Percentiles rank a stretch among this genome's conserved stretches.
Evolutionary conservation across 2,113 vertebrate species (phyloP).

Genomic region (Halichoerus grypus): DNA sequence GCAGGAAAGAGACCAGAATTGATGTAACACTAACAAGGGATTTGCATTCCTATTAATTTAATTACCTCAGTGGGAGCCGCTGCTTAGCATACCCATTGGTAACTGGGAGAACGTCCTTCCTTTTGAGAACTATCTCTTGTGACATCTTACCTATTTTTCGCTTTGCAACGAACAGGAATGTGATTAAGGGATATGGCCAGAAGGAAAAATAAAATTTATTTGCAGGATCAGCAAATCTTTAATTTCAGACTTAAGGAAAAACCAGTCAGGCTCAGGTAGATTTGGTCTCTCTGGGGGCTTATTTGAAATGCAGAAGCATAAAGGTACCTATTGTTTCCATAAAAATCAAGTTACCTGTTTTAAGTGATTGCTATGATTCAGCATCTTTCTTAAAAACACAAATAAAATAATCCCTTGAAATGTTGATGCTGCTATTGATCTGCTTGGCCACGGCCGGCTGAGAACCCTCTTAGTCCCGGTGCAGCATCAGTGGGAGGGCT

Average conservation of each 20-base stretch:
- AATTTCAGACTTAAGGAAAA: not conserved
- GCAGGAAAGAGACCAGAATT: not conserved
- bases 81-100: not conserved
- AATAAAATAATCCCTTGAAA: not conserved
- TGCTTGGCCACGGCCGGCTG: not conserved
- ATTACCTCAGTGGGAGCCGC: not conserved
- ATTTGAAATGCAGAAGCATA: not conserved
- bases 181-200: not conserved
- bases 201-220: not conserved
- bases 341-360: not conserved
- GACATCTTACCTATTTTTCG: slow-evolving; percentile 1
- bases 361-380: not conserved
- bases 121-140: not conserved
- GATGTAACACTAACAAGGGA: not conserved
- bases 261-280: not conserved
- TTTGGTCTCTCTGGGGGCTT: not conserved
- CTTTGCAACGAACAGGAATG: not conserved
- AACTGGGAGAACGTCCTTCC: not conserved
- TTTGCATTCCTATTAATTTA: not conserved
- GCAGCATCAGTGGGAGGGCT: not conserved
- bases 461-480: not conserved
- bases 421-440: not conserved
- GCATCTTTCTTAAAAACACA: not conserved
- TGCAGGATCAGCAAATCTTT: slow-evolving; percentile 19
- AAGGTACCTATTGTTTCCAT: not conserved